phyloP scores from a whole-genome alignment of 2,797 vertebrate genomes.

The Margarornis squamiger region DNA sequence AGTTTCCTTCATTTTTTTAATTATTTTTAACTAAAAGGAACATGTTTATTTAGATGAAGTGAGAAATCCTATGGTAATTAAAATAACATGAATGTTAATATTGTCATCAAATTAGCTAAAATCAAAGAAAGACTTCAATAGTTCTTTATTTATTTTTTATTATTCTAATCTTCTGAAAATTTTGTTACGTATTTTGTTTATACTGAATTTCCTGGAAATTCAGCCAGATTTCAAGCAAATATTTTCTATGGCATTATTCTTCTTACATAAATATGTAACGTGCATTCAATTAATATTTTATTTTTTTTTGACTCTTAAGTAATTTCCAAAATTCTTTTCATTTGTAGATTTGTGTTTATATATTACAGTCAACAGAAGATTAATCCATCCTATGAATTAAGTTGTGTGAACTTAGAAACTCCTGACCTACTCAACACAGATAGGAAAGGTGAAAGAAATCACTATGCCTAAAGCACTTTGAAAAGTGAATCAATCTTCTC shows the following conservation, averaged over 20 bases:
- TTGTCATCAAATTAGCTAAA: neutral
- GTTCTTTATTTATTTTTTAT: neutral
- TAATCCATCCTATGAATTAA: neutral
- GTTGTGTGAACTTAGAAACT: neutral
- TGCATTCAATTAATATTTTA: neutral
- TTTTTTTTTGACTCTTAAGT: neutral
- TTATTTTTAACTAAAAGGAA: neutral
- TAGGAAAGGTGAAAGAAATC: constrained; percentile 43
- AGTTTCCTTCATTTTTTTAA: neutral
- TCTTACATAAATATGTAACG: neutral
- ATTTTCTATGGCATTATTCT: neutral
- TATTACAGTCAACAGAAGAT: neutral
- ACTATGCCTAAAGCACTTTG: constrained; percentile 42
- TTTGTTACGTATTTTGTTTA: neutral
- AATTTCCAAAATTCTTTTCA: neutral
- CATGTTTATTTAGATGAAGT: neutral
- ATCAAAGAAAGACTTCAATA: neutral
- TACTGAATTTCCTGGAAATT: neutral
- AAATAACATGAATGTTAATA: neutral
- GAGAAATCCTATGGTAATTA: neutral
- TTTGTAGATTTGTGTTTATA: rapidly evolving
- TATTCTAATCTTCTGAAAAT: neutral
- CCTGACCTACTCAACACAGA: neutral
- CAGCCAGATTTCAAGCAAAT: neutral
- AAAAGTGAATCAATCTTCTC: constrained; percentile 54